These are phyloP conservation scores for Epizoanthus fatuus DNA, from an alignment of 92 coral and sea anemone genomes.

Conservation along the genomic window DNA sequence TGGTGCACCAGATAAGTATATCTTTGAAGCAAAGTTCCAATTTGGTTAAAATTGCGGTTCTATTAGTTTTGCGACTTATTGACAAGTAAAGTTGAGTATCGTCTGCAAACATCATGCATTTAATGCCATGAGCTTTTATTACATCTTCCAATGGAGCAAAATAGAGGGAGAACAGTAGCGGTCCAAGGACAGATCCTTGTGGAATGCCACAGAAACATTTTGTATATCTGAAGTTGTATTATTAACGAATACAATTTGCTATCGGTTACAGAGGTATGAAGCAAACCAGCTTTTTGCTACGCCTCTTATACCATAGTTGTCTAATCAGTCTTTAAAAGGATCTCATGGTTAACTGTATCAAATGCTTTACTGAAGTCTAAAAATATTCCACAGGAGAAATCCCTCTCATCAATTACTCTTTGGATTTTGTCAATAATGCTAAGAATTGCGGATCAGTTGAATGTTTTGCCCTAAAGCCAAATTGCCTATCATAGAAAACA, in stretches of 20 bases:
- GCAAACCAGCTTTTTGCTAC: not conserved
- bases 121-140: too few species aligned
- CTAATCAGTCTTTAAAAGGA: slow-evolving; percentile 20
- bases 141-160: too few species aligned
- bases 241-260: slow-evolving; percentile 11
- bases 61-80: too few species aligned
- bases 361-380: slow-evolving; percentile 42
- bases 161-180: not conserved
- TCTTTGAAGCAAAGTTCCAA: not conserved
- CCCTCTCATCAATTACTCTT: slow-evolving; percentile 58
- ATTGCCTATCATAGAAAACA: slow-evolving; percentile 45
- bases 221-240: not conserved
- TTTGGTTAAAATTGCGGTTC: not conserved
- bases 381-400: slow-evolving; percentile 59
- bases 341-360: slow-evolving; percentile 13
- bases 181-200: not conserved
- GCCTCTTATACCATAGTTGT: not conserved
- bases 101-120: not conserved
- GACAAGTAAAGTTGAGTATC: too few species aligned
- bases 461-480: slow-evolving; percentile 46
- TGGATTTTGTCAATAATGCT: slow-evolving; percentile 56
- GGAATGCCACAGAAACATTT: slow-evolving; percentile 13
- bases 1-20: not conserved
- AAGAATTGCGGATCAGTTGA: slow-evolving; percentile 45
- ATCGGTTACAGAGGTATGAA: not conserved